Base-by-base conservation (phyloP, 2,888 invertebrate species). In the Nysson spinosus region DNA sequence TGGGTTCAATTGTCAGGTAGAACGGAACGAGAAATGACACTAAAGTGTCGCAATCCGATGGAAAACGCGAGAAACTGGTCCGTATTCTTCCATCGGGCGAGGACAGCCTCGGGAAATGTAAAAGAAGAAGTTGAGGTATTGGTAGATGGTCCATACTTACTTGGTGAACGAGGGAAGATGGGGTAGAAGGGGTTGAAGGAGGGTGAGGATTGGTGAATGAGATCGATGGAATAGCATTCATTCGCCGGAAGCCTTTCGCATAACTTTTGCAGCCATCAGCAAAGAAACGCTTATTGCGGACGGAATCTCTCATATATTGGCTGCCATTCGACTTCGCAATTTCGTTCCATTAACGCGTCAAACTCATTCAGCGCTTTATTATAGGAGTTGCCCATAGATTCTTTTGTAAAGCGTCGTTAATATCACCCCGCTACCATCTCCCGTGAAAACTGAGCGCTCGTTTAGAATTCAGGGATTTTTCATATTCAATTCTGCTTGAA, bases 201-300 rank as follows among this genome's bases (percentile, higher is more conserved):
- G 22, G 5, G 34, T 16, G 43, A 22, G 16, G 17, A 30, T n/a
- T 30, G 22, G 19, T 20, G 40, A 50, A 30, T 39, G 50, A 26
- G 49, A 44, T 42, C 42, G 52, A 51, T 58, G 69, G 54, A 76
- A 76, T 72, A 51, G 63, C 58, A 54, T 70, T 76, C 65, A 63
- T 68, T 70, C 70, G 34, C 50, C 65, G 70, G 63, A 76, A 72
- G 70, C 43, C 52, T 60, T 37, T 61, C 67, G 52, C 73, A 70
- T 70, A 76, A 75, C 63, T 72, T 75, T 70, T 47, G 57, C 62
- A 65, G 58, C 70, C 61, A 76, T 76, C 73, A 56, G 69, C 61
- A 61, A 63, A 60, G 67, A 70, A 72, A 72, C 51, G 65, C 44
- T 62, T 57, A 58, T 60, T 56, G 42, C 52, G 39, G 47, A 7